Evolutionary conservation across 2,113 vertebrate species (phyloP).

Genomic region (Silurus asotus): DNA sequence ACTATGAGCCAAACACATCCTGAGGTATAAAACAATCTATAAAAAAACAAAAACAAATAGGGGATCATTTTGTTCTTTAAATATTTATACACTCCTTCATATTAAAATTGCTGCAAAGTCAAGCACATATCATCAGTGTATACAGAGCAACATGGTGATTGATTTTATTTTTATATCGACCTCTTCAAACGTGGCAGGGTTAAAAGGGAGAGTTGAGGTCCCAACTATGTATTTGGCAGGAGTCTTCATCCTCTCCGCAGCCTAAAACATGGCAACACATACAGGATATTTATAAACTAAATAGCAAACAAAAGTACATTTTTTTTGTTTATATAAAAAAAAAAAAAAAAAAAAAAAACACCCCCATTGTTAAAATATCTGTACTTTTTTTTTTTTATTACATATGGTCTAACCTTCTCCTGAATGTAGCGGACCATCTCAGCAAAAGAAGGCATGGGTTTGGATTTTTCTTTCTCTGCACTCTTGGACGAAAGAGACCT

Average conservation of each 20-base stretch:
- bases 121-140: background rate
- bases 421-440: constrained; percentile 96
- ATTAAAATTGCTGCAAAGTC: background rate
- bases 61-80: background rate
- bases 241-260: constrained; percentile 91
- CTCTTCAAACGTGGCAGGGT: constrained; percentile 94
- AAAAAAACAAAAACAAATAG: background rate
- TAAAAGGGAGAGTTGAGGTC: constrained; percentile 88
- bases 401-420: constrained; percentile 81
- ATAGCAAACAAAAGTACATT: background rate
- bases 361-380: too few relatives aligned
- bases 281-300: background rate
- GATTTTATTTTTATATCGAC: constrained; percentile 61
- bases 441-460: constrained; percentile 90
- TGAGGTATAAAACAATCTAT: constrained; percentile 91
- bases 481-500: constrained; percentile 78
- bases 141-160: background rate
- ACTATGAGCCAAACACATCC: constrained; percentile 94
- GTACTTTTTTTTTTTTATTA: background rate
- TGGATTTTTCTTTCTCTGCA: constrained; percentile 81
- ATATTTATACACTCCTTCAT: background rate
- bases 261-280: constrained; percentile 69
- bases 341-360: background rate
- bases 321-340: too few relatives aligned
- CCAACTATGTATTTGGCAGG: constrained; percentile 90